Percentiles rank a stretch among this genome's conserved stretches.
Conservation (phyloP, 2,113 vertebrate genomes). For the Elgaria multicarinata region DNA sequence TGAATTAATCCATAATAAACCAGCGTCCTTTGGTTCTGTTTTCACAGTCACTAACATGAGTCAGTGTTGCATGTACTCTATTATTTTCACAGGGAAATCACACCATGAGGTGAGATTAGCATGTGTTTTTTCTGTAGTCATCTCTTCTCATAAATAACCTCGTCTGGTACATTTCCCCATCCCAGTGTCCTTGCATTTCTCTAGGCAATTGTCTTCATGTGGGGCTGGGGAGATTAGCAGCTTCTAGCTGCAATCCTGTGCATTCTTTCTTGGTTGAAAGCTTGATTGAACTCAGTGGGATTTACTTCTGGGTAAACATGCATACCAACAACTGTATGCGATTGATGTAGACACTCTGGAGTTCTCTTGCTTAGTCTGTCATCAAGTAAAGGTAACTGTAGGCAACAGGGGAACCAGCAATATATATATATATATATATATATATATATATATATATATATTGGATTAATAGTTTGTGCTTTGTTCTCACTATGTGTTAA, state of each 20-base stretch:
- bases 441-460: background rate
- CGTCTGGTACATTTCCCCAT: background rate
- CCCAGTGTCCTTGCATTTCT: background rate
- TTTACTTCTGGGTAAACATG: background rate
- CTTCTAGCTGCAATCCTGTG: background rate
- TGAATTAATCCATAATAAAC: background rate
- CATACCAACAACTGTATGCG: background rate
- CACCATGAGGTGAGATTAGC: background rate
- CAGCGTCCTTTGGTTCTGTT: background rate
- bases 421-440: too few relatives aligned
- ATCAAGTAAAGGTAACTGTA: background rate
- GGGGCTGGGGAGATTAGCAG: background rate
- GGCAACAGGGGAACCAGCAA: too few relatives aligned
- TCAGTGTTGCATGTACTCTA: background rate
- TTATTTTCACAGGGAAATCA: background rate
- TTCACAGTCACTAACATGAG: background rate
- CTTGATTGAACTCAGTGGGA: too few relatives aligned
- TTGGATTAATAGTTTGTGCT: background rate
- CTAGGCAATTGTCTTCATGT: too few relatives aligned
- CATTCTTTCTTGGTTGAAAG: background rate
- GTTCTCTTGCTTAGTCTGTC: background rate
- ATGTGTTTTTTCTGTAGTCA: background rate
- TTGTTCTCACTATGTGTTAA: background rate
- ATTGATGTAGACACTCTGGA: background rate
- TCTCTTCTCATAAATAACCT: background rate